Base-by-base conservation (phyloP, 2,113 vertebrate genomes). In the Pygoscelis antarcticus region DNA sequence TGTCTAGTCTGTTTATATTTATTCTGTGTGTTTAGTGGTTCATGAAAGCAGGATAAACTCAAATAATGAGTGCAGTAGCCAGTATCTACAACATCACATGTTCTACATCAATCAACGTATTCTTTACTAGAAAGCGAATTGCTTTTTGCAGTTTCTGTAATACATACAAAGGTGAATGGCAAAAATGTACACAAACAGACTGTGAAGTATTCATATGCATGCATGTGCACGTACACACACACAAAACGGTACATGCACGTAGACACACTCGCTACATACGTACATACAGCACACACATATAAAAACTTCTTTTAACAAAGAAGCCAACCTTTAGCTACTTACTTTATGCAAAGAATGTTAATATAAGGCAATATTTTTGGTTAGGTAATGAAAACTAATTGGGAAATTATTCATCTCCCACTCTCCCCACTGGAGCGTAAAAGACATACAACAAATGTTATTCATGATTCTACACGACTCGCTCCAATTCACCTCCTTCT, bases 311-410 rank as follows among this genome's bases (percentile, higher is more conserved):
- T 55, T 55, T 76, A 91, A 82, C 62, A 80, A 93, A 91, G 80
- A 94, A 95, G 21, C 8, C 49, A 95, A 83, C 51, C 74, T 94
- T 87, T 65, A 76, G 81, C 77, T 89, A 82, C 80, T 83, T 89
- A 76, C 52, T 97, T 94, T 96, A 96, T 72, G 27, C 40, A 91
- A 97, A 95, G 58, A 95, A 93, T 80, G 94, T 76, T 95, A 91
- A 97, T 88, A 95, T 30, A 95, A 54, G 90, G 68, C 55, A 93
- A 6, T 94, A 97, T 94, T 96, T 96, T 97, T 94, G 61, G 87
- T 94, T 97, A 96, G 87, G 86, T 97, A 97, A 97, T 83, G 96
- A 96, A 97, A 97, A 95, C 79, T 95, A 97, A 98, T 94, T 95
- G 90, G 95, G 86, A 97, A 98, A 97, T 96, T 93, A 96, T 90